A percentile compares a stretch with the other conserved stretches of the same genome.
phyloP scores from a whole-genome alignment of 1,140 invertebrate species.

The Drosophila dunni region DNA sequence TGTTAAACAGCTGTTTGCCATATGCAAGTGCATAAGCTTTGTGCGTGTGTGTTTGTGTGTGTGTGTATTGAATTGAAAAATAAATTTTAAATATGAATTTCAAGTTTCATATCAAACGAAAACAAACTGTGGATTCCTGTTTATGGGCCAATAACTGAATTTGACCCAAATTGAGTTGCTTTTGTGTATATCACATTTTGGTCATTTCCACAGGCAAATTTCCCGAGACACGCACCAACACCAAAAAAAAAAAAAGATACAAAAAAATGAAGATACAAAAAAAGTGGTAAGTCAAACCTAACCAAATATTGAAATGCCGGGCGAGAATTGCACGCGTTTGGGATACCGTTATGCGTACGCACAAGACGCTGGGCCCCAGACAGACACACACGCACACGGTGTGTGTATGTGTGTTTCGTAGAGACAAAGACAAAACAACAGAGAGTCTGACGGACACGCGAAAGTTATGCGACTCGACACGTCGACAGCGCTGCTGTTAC shows the following conservation, averaged over 20 bases:
- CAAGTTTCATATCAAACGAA: conserved; percentile 5
- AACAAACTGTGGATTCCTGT: not conserved
- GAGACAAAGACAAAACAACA: conserved; percentile 14
- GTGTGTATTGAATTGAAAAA: conserved; percentile 3
- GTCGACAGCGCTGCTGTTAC: conserved; percentile 78
- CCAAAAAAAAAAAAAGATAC: not conserved
- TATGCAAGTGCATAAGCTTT: conserved; percentile 5
- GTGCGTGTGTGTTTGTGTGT: not conserved
- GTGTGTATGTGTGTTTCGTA: not conserved
- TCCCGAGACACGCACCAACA: not conserved
- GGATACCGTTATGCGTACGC: not conserved
- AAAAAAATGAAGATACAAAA: no score
- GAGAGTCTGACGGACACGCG: conserved; percentile 57
- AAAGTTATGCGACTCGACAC: conserved; percentile 78
- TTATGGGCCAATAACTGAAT: not conserved
- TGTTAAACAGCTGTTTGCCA: conserved; percentile 44
- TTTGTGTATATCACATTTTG: not conserved
- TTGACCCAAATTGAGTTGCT: not conserved
- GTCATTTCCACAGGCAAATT: not conserved
- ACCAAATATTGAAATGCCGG: conserved; percentile 7
- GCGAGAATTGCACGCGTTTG: conserved; percentile 4
- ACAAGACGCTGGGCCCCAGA: conserved; percentile 5
- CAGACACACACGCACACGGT: not conserved
- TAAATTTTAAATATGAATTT: conserved; percentile 11
- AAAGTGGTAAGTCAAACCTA: conserved; percentile 13